Evolutionary conservation across 2,797 vertebrate species (phyloP).

Genomic region (Lepilemur septentrionalis): DNA sequence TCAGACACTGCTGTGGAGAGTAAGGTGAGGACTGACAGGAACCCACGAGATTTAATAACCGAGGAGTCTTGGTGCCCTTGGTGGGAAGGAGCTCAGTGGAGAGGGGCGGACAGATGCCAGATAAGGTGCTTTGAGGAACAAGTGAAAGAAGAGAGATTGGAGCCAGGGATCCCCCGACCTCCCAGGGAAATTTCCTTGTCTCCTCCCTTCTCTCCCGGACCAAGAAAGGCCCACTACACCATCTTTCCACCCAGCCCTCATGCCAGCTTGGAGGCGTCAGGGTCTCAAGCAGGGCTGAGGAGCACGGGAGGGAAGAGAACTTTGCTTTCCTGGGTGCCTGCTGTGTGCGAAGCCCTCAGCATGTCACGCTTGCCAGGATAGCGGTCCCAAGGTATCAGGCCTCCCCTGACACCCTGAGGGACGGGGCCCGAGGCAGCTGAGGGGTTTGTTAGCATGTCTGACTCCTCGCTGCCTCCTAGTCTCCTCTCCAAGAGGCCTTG

Average conservation of each 20-base stretch:
- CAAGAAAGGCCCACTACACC: background rate
- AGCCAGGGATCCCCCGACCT: background rate
- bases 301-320: background rate
- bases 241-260: background rate
- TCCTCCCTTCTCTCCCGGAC: background rate
- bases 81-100: background rate
- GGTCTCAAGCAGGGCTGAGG: background rate
- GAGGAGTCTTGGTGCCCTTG: background rate
- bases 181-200: background rate
- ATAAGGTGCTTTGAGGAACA: background rate
- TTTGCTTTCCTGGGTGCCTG: background rate
- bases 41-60: background rate
- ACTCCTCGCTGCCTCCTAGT: background rate
- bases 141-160: background rate
- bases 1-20: background rate
- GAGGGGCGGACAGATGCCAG: background rate
- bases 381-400: background rate
- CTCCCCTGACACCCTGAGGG: background rate
- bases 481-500: background rate
- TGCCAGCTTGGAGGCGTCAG: background rate
- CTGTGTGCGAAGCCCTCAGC: background rate
- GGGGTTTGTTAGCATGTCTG: background rate
- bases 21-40: background rate
- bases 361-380: background rate
- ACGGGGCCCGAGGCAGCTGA: background rate